A percentile compares a stretch with the other conserved stretches of the same genome.
These are phyloP conservation scores for Mobula birostris DNA, from an alignment of 2,113 vertebrate genomes.

Conservation along the genomic window DNA sequence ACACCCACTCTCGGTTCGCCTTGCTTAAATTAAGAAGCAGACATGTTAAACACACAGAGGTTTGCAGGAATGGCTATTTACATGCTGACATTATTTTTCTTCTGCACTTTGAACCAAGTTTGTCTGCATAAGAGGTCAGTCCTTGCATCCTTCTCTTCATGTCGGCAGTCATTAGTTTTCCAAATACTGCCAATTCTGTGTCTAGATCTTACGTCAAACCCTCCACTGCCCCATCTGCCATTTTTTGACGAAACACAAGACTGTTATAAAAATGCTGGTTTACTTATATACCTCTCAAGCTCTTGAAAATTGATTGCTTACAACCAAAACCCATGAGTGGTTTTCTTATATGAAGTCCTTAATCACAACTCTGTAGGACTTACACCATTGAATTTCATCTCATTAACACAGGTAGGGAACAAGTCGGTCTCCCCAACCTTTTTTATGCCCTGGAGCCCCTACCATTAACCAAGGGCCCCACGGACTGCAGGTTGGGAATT, in stretches of 20 bases:
- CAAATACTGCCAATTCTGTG: too few species aligned
- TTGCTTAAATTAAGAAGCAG: neutral
- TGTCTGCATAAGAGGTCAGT: neutral
- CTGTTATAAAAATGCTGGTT: neutral
- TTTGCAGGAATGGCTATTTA: neutral
- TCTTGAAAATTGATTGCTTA: neutral
- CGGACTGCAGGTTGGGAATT: too few species aligned
- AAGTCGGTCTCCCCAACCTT: neutral
- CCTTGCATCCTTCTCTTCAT: neutral
- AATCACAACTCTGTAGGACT: neutral
- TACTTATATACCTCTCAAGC: neutral
- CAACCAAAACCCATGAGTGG: neutral
- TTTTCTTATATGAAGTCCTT: neutral
- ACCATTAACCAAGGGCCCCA: too few species aligned
- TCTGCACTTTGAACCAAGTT: neutral
- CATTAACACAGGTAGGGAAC: neutral
- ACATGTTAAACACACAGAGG: neutral
- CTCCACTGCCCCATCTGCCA: neutral
- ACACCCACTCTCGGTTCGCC: neutral
- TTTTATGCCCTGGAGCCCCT: too few species aligned
- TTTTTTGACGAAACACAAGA: neutral
- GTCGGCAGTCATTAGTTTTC: neutral
- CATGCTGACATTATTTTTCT: neutral
- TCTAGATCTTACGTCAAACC: neutral
- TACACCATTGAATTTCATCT: neutral